Evolutionary conservation across 2,888 invertebrate genomes (phyloP), one percentile per base, ranked within the genome.

Genomic region (Thymelicus sylvestris): DNA sequence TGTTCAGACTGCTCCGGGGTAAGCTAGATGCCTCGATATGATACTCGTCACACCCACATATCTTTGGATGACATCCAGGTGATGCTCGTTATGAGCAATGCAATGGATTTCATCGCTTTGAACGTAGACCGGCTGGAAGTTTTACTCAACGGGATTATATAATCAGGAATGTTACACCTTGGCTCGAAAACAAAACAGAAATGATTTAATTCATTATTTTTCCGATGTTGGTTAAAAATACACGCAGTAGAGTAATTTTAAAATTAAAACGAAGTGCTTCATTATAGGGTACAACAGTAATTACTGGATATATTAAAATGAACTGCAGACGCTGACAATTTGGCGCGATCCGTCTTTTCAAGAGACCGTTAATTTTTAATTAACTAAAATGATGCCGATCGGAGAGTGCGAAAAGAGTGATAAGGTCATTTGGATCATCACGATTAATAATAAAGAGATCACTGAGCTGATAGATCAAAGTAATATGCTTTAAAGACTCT

Each of bases 11-110:
- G 59, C 38, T 50, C 61, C 57, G 57, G 63, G 31, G 24, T 44
- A 44, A n/a, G 59, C 59, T 66, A 69, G 74, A 74, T 75, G 75
- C 77, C 76, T 68, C 73, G 75, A 31, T 31, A 69, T 74, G 75
- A 76, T 79, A 82, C 81, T 77, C 84, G 82, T 81, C 84, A 84
- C 82, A 83, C 82, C 78, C 78, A 80, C 86, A 88, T 88, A 86
- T 86, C 84, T 79, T 84, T 93, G 92, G 92, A 91, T 82, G 76
- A 80, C 78, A 79, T 92, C 91, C 92, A 92, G 90, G 79, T 84
- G 79, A 79, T 84, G 79, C 80, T 83, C 81, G 80, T 81, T 87
- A 84, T 84, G 82, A 83, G 85, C 83, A 80, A 83, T 83, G 55
- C 59, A 47, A 63, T 39, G 62, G 44, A 64, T 38, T 59, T 39